Base-by-base conservation (phyloP, 1,140 invertebrate genomes). In the Anthonomus grandis region DNA sequence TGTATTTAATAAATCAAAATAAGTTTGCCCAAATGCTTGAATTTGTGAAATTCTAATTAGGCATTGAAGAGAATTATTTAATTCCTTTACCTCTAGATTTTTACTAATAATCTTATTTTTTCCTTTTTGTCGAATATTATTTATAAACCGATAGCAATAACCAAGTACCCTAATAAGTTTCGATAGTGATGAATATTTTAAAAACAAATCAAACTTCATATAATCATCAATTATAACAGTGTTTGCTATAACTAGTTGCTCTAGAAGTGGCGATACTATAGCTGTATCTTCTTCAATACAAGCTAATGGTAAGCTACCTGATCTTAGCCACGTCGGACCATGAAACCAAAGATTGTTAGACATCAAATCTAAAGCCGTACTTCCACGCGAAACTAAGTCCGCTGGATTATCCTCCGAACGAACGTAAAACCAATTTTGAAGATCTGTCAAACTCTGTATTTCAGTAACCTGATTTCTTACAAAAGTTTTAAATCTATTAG, bases 271-370 rank as follows among this genome's bases (percentile, higher is more conserved):
- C 9, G 3, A 15, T 19, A 34, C 24, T 45, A n/a, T n/a, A 36
- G 25, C 23, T 50, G 13, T 23, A 8, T 37, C n/a, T 10, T 21
- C 41, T 10, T 44, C 9, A 44, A 22, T 10, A 15, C 4, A 23
- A 24, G 17, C 41, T 38, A 57, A 21, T 39, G 2, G 31, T 44
- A 42, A 27, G 22, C 47, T 23, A 8, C 2, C 15, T 27, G 5
- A 24, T n/a, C 12, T 44, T 23, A 63, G 37, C 59, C 62, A 57
- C 10, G 21, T 2, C 8, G 62, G 62, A 2, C 62, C 59, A 25
- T 61, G 36, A 25, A 38, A 61, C 62, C 52, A 63, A 34, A 51
- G 36, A 27, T 59, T 31, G 4, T 34, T 57, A 17, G 34, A 46
- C 13, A 23, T 10, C n/a, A 55, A 6, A 13, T 37, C 18, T 34